Evolutionary conservation across 1,140 invertebrate genomes (phyloP).

Genomic region (Zaprionus capensis): DNA sequence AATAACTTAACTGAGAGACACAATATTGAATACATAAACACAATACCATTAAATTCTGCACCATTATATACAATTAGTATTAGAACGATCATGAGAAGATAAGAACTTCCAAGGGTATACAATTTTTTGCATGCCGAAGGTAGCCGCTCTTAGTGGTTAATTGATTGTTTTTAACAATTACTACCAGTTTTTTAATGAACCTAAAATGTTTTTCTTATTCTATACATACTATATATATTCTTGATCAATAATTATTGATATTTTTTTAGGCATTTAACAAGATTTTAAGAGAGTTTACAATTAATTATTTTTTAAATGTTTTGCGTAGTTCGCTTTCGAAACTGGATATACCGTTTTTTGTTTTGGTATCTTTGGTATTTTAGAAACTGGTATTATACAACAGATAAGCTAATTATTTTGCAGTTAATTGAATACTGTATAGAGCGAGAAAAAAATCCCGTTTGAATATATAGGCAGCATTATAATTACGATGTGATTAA

Average conservation of each 20-base stretch:
- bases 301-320: no score
- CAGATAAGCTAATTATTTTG: neutral
- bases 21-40: no score
- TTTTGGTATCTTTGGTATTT: neutral
- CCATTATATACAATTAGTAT: no score
- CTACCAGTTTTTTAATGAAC: no score
- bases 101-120: no score
- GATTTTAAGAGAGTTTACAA: neutral
- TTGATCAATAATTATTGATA: neutral
- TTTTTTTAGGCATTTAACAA: neutral
- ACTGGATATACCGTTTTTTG: neutral
- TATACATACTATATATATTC: neutral
- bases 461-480: neutral
- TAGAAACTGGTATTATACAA: neutral
- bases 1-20: no score
- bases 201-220: constrained; percentile 8
- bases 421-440: neutral
- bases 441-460: neutral
- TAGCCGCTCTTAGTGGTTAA: no score
- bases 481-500: constrained; percentile 12
- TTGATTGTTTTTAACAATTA: no score
- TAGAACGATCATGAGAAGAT: no score
- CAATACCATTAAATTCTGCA: no score
- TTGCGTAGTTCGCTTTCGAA: neutral
- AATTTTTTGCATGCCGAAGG: no score